These are phyloP conservation scores for Aptenodytes patagonicus DNA, from an alignment of 2,113 vertebrate species.

Conservation along the genomic window DNA sequence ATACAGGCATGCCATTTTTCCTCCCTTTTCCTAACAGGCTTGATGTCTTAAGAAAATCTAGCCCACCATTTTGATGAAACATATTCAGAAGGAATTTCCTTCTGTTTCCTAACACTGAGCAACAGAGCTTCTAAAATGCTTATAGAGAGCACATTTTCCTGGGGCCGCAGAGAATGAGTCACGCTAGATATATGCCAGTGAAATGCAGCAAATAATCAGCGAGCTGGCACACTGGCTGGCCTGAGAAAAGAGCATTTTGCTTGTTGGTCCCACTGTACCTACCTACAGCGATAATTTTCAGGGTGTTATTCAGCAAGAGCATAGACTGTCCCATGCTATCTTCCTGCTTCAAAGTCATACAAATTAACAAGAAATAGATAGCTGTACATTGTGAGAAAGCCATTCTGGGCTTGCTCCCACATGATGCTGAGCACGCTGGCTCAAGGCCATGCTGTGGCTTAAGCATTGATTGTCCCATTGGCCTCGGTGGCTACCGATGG, in stretches of 20 bases:
- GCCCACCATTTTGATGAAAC: neutral
- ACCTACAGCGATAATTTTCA: neutral
- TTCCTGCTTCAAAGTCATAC: neutral
- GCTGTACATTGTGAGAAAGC: neutral
- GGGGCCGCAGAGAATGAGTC: constrained; percentile 10
- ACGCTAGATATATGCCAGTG: neutral
- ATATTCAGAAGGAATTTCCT: neutral
- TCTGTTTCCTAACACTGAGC: neutral
- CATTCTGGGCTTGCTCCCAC: neutral
- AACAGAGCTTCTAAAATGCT: neutral
- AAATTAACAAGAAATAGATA: neutral
- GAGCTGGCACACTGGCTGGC: neutral
- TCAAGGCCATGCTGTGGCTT: neutral
- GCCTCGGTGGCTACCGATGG: neutral
- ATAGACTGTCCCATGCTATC: neutral
- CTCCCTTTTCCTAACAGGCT: neutral
- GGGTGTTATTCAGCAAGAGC: neutral
- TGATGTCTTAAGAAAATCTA: neutral
- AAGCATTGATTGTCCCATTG: neutral
- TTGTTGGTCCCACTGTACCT: neutral
- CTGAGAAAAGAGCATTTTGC: neutral
- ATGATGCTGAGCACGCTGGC: rapidly evolving
- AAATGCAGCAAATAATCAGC: constrained; percentile 4
- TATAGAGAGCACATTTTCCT: constrained; percentile 19
- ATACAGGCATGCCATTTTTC: neutral